Percentiles rank a stretch among this genome's conserved stretches.
These are phyloP conservation scores for Pachypeltis micranthus DNA, from an alignment of 1,140 invertebrate genomes.

Conservation along the genomic window DNA sequence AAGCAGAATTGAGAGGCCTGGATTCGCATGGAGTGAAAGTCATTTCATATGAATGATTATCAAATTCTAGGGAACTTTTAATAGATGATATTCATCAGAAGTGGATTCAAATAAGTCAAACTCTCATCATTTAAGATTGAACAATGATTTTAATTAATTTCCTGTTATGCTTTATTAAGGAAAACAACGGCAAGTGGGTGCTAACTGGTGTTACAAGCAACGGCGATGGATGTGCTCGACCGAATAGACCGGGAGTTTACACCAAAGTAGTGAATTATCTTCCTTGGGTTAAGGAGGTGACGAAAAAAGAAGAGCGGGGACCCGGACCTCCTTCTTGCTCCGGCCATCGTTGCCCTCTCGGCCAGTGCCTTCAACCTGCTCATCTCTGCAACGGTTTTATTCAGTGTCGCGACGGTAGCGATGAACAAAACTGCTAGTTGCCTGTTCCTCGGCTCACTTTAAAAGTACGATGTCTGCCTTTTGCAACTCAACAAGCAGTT, in stretches of 20 bases:
- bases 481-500: background rate
- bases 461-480: too few relatives aligned
- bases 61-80: background rate
- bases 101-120: too few relatives aligned
- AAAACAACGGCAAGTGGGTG: constrained; percentile 45
- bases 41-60: too few relatives aligned
- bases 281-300: constrained; percentile 48
- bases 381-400: constrained; percentile 62
- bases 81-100: too few relatives aligned
- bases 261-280: constrained; percentile 71
- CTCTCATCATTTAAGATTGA: background rate
- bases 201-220: constrained; percentile 69
- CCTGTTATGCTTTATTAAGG: constrained; percentile 19
- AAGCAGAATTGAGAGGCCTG: too few relatives aligned
- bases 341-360: constrained; percentile 60
- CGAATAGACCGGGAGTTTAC: constrained; percentile 75
- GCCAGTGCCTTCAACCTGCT: constrained; percentile 56
- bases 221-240: constrained; percentile 74
- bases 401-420: constrained; percentile 61
- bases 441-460: too few relatives aligned
- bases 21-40: too few relatives aligned
- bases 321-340: constrained; percentile 36
- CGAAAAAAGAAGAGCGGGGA: background rate
- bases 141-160: background rate
- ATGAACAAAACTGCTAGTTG: constrained; percentile 42